These are phyloP conservation scores for Crioceris asparagi DNA, from an alignment of 2,888 invertebrate species.

Conservation along the genomic window DNA sequence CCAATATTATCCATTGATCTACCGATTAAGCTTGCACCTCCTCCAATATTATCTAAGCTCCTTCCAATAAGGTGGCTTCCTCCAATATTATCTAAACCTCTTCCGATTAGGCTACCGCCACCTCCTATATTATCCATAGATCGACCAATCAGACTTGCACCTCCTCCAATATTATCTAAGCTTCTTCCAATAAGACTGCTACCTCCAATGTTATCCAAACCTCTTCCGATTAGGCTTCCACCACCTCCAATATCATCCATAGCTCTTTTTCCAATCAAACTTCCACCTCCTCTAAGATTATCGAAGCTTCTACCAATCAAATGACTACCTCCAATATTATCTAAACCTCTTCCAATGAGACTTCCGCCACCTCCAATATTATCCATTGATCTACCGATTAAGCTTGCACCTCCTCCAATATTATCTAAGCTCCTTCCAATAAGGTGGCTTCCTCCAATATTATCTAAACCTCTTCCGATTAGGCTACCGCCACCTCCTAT, in stretches of 20 bases:
- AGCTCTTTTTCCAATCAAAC: not conserved
- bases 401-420: constrained; percentile 5
- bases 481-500: constrained; percentile 4
- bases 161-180: constrained; percentile 1
- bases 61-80: not conserved
- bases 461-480: constrained; percentile 3
- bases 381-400: constrained; percentile 4
- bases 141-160: constrained; percentile 4
- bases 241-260: constrained; percentile 3
- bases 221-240: constrained; percentile 3
- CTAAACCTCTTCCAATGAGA: constrained; percentile 6
- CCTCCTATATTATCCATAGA: constrained; percentile 5
- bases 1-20: constrained; percentile 4
- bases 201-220: constrained; percentile 6
- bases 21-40: not conserved
- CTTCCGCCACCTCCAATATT: constrained; percentile 4
- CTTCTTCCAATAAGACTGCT: constrained; percentile 4
- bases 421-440: constrained; percentile 7
- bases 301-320: constrained; percentile 7
- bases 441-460: constrained; percentile 3
- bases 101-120: not conserved
- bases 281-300: constrained; percentile 6
- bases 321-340: constrained; percentile 4
- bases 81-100: constrained; percentile 4
- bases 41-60: constrained; percentile 3